Evolutionary conservation across 2,113 vertebrate genomes (phyloP), one percentile per base, ranked within the genome.

Genomic region (Melospiza melodia): DNA sequence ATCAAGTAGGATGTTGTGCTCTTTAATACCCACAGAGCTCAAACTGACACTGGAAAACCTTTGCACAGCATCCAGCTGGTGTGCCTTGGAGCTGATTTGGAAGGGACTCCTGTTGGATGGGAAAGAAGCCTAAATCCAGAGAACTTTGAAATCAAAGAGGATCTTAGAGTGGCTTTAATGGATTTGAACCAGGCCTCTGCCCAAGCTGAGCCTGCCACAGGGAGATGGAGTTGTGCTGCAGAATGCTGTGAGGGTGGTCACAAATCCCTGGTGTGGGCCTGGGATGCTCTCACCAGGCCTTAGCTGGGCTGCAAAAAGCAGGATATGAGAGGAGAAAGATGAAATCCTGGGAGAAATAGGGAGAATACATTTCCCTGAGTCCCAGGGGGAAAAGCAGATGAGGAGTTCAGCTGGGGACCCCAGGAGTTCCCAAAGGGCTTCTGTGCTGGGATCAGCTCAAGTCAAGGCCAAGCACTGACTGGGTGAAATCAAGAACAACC

Each of bases 101-200:
- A 95, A 92, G 22, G 21, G 33, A n/a, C 33, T 90, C 21, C 27
- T 44, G 17, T 67, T 59, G 69, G 30, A 80, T 88, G 54, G 78
- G 58, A 91, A 78, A 89, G 48, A 78, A 94, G 74, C 72, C 68
- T 90, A 77, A 92, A 83, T 71, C 68, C 83, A 71, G 92, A 88
- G 43, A 1, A 1, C 59, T 90, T 79, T 80, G 83, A 86, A 88
- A 92, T 69, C 72, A 85, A 91, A 79, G 77, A 93, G 58, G 54
- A 49, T 66, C 59, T 90, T 71, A 81, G 43, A n/a, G 79, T 55
- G 55, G 35, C 33, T 95, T 87, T 84, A 81, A 62, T 27, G 55
- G 68, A 84, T 93, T 86, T 81, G 43, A 76, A 67, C 63, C 37
- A 39, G 54, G 28, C 18, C 12, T 43, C 44, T 89, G 16, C 39